A percentile compares a stretch with the other conserved stretches of the same genome.
phyloP scores from a whole-genome alignment of 2,888 invertebrate genomes.

The Caenorhabditis wallacei region DNA sequence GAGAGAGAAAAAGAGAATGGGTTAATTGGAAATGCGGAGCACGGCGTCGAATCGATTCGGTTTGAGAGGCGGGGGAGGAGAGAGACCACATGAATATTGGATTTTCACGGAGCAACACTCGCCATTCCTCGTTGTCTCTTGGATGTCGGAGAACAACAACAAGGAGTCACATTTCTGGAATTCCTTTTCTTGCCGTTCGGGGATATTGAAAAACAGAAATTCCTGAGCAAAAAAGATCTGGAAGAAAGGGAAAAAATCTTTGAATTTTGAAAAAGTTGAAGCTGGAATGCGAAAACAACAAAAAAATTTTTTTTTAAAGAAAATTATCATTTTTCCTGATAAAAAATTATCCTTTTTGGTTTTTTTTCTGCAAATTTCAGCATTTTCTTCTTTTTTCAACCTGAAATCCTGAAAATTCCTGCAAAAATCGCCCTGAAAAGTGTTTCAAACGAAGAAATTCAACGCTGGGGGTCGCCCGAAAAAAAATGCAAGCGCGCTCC shows the following conservation, averaged over 20 bases:
- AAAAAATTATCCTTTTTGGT: neutral
- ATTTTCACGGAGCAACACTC: conserved; percentile 13
- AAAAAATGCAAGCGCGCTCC: conserved; percentile 35
- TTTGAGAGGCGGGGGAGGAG: conserved; percentile 4
- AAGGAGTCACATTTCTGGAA: conserved; percentile 7
- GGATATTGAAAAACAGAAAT: neutral
- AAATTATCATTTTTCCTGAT: neutral
- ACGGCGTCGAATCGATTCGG: conserved; percentile 52
- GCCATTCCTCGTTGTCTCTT: neutral
- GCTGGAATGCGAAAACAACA: no score
- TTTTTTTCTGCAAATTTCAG: neutral
- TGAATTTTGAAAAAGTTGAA: no score
- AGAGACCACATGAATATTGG: conserved; percentile 36
- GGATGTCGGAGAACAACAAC: neutral
- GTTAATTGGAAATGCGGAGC: conserved; percentile 40
- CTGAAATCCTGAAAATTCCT: conserved; percentile 1
- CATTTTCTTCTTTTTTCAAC: neutral
- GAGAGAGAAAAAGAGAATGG: conserved; percentile 11
- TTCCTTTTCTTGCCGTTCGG: neutral
- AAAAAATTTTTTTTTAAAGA: no score
- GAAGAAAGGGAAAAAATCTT: no score
- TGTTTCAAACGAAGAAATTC: no score
- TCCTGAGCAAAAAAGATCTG: neutral
- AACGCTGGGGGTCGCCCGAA: neutral
- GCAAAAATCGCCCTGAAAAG: neutral